phyloP scores from a whole-genome alignment of 2,888 invertebrate species.

The Lagria hirta region DNA sequence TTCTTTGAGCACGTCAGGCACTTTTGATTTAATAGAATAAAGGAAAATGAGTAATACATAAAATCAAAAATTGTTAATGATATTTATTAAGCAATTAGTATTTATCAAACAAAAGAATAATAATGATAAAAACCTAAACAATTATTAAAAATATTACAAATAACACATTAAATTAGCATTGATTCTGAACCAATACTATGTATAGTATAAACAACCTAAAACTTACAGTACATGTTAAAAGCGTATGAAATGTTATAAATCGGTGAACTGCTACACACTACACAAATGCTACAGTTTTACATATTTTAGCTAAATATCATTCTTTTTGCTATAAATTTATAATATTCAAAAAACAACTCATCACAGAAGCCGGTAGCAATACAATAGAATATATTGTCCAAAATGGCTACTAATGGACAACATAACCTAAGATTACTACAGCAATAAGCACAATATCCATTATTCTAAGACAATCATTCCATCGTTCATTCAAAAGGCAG shows the following conservation, averaged over 20 bases:
- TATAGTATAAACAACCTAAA: neutral
- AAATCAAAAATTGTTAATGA: slow-evolving; percentile 14
- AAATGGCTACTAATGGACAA: slow-evolving; percentile 17
- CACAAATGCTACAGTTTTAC: slow-evolving; percentile 44
- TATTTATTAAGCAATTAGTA: slow-evolving; percentile 40
- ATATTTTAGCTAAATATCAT: slow-evolving; percentile 43
- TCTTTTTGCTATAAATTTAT: slow-evolving; percentile 35
- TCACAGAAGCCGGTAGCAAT: slow-evolving; percentile 53
- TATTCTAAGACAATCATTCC: slow-evolving; percentile 37
- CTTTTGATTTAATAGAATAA: no score
- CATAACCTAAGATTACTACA: slow-evolving; percentile 38
- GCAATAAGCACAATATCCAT: slow-evolving; percentile 44
- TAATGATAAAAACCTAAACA: slow-evolving; percentile 13
- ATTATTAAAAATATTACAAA: slow-evolving; percentile 17
- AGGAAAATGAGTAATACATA: no score
- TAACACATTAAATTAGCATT: slow-evolving; percentile 15
- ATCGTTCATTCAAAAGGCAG: slow-evolving; percentile 43
- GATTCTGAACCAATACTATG: slow-evolving; percentile 11
- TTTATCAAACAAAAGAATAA: slow-evolving; percentile 15
- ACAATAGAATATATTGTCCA: slow-evolving; percentile 36
- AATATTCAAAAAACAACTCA: slow-evolving; percentile 48
- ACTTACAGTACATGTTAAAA: slow-evolving; percentile 34
- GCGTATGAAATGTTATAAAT: slow-evolving; percentile 48
- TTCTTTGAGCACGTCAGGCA: no score
- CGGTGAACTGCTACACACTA: slow-evolving; percentile 46